Conservation (phyloP, 1,140 invertebrate genomes). For the Ctenoplectra terminalis region DNA sequence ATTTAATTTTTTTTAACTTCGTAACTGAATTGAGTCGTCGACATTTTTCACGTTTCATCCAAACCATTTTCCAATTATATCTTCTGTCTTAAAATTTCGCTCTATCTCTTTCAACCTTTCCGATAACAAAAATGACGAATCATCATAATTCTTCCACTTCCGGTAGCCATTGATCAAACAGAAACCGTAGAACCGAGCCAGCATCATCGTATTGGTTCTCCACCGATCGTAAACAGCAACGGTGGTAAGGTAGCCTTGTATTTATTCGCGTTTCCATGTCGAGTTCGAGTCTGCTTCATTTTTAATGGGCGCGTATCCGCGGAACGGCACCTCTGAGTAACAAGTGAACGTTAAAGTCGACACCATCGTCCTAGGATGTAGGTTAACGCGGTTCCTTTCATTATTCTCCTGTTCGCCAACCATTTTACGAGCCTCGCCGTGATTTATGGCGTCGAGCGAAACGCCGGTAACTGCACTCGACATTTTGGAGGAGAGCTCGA, state of each 20-base stretch:
- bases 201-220: neutral
- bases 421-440: neutral
- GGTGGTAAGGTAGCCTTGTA: neutral
- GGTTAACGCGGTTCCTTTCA: slow-evolving; percentile 31
- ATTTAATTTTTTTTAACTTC: too few species aligned
- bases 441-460: slow-evolving; percentile 29
- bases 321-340: slow-evolving; percentile 5
- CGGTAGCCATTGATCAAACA: neutral
- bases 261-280: neutral
- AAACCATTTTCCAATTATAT: too few species aligned
- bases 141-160: neutral
- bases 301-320: slow-evolving; percentile 7
- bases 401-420: neutral
- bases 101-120: too few species aligned
- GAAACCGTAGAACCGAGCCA: neutral
- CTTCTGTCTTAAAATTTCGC: too few species aligned
- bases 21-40: too few species aligned
- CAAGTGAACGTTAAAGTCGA: slow-evolving; percentile 6
- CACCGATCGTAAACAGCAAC: slow-evolving; percentile 5
- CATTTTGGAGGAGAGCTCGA: neutral
- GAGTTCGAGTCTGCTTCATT: slow-evolving; percentile 5
- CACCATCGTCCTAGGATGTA: neutral
- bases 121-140: too few species aligned
- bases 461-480: neutral
- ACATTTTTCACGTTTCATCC: too few species aligned